Conservation (phyloP, 2,888 invertebrate genomes). For the Lepidocyrtinus sp. region DNA sequence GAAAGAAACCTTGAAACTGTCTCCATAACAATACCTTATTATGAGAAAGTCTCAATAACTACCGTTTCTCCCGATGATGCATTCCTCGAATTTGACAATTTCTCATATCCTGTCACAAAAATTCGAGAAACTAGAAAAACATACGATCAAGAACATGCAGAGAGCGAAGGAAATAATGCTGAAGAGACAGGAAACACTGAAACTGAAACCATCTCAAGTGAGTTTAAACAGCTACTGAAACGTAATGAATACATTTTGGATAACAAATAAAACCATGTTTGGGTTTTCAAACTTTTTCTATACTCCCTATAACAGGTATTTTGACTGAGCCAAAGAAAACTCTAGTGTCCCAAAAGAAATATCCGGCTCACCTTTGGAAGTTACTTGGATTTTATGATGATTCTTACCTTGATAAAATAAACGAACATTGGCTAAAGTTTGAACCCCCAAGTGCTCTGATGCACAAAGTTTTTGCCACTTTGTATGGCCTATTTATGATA, state of each 20-base stretch:
- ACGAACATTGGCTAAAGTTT: constrained; percentile 82
- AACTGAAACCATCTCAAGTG: neutral
- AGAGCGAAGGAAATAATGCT: no score
- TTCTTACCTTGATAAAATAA: constrained; percentile 76
- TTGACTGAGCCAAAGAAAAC: neutral
- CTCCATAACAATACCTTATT: neutral
- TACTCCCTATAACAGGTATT: neutral
- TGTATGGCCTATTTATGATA: constrained; percentile 79
- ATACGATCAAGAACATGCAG: neutral
- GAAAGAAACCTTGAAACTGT: no score
- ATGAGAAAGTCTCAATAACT: neutral
- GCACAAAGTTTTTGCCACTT: constrained; percentile 77
- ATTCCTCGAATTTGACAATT: neutral
- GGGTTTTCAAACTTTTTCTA: neutral
- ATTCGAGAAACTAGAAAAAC: neutral
- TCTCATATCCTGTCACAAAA: neutral
- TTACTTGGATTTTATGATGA: constrained; percentile 76
- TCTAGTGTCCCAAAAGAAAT: constrained; percentile 66
- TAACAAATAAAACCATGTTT: no score
- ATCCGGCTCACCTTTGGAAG: constrained; percentile 75
- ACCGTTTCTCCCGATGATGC: neutral
- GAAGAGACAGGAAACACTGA: no score
- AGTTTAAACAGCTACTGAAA: no score
- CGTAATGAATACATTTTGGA: no score
- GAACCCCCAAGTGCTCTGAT: constrained; percentile 77